Evolutionary conservation across 1,140 invertebrate genomes (phyloP).

Genomic region (Zaprionus tsacasi): DNA sequence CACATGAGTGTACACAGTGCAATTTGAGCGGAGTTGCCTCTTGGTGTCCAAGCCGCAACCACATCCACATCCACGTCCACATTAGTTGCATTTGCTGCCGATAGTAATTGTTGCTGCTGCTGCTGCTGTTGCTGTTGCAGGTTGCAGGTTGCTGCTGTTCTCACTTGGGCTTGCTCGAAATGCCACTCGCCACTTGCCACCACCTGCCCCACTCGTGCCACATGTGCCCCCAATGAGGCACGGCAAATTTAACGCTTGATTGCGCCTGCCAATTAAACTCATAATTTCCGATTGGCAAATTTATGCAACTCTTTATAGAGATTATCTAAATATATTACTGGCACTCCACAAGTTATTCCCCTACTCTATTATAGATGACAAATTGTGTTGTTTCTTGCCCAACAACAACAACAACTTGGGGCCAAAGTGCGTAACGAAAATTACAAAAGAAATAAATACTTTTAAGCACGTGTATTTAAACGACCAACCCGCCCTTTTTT

Average conservation of each 20-base stretch:
- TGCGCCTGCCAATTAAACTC: slow-evolving; percentile 9
- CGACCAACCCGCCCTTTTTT: neutral
- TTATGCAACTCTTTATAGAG: neutral
- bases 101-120: slow-evolving; percentile 38
- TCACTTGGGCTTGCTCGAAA: slow-evolving; percentile 7
- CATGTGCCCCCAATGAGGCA: slow-evolving; percentile 58
- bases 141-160: slow-evolving; percentile 61
- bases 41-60: slow-evolving; percentile 27
- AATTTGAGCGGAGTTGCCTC: slow-evolving; percentile 52
- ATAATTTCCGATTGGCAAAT: neutral
- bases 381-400: neutral
- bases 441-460: slow-evolving; percentile 17
- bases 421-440: slow-evolving; percentile 22
- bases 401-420: neutral
- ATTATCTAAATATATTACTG: slow-evolving; percentile 23
- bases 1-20: slow-evolving; percentile 48
- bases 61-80: slow-evolving; percentile 20
- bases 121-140: slow-evolving; percentile 48
- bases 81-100: slow-evolving; percentile 38
- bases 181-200: slow-evolving; percentile 7
- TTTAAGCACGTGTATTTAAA: slow-evolving; percentile 23
- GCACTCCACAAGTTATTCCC: neutral
- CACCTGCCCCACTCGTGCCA: slow-evolving; percentile 13
- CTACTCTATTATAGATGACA: slow-evolving; percentile 2
- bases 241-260: slow-evolving; percentile 31